A percentile compares a stretch with the other conserved stretches of the same genome.
Conservation (phyloP, 2,888 invertebrate genomes). For the Clunio marinus region DNA sequence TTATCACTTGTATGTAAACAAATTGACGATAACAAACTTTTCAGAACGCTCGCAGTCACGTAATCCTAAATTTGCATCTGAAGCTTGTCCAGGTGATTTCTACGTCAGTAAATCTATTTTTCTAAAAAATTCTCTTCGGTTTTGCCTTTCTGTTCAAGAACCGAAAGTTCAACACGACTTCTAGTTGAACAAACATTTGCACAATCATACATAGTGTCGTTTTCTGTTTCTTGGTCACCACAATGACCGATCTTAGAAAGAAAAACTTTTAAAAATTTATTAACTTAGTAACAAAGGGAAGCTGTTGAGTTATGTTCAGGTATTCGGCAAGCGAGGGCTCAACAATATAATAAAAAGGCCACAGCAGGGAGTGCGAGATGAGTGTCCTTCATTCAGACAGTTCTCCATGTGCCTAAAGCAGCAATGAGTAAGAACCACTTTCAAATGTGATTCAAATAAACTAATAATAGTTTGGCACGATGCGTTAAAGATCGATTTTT, state of each 20-base stretch:
- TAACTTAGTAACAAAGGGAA: constrained; percentile 17
- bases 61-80: no score
- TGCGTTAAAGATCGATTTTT: neutral
- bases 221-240: no score
- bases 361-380: neutral
- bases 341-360: neutral
- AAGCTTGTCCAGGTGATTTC: constrained; percentile 6
- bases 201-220: neutral
- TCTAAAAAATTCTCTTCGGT: neutral
- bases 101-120: neutral
- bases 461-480: neutral
- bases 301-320: constrained; percentile 15
- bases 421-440: neutral
- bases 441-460: constrained; percentile 4
- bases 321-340: neutral
- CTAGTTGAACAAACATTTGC: neutral
- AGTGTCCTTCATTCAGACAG: neutral
- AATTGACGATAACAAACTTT: no score
- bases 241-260: neutral
- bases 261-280: constrained; percentile 11
- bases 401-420: constrained; percentile 20
- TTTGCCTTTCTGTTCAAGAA: neutral
- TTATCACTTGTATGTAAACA: no score
- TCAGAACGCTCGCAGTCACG: no score
- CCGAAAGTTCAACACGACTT: constrained; percentile 7